Conservation (phyloP, 1,140 invertebrate genomes). For the Melipona quadrifasciata region DNA sequence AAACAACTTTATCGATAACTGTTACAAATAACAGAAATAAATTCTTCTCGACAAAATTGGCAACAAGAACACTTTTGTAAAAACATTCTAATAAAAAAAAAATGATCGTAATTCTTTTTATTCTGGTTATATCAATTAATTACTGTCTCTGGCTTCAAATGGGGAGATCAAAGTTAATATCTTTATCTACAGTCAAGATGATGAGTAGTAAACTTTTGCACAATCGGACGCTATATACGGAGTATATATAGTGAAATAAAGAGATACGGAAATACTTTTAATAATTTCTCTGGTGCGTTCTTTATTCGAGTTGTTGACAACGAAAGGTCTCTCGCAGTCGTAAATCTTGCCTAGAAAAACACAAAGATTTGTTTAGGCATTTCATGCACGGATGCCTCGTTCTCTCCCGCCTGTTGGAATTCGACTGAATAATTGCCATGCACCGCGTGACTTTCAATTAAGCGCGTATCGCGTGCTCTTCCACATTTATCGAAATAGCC, state of each 20-base stretch:
- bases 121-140: too few species aligned
- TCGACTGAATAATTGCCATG: neutral
- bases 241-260: neutral
- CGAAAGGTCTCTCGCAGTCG: constrained; percentile 14
- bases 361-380: constrained; percentile 50
- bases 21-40: too few species aligned
- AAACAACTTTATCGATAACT: too few species aligned
- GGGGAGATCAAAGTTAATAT: too few species aligned
- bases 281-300: constrained; percentile 38
- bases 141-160: too few species aligned
- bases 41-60: too few species aligned
- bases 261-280: neutral
- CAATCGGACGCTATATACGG: too few species aligned
- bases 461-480: neutral
- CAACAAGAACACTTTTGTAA: too few species aligned
- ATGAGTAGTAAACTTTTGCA: too few species aligned
- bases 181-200: too few species aligned
- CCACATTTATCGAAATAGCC: neutral
- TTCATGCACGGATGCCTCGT: constrained; percentile 19
- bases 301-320: constrained; percentile 22
- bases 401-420: constrained; percentile 1
- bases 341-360: constrained; percentile 50
- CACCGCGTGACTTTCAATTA: neutral
- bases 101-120: too few species aligned
- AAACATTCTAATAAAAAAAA: too few species aligned